Base-by-base conservation (phyloP, 2,888 invertebrate genomes). In the Piscicola geometra region DNA sequence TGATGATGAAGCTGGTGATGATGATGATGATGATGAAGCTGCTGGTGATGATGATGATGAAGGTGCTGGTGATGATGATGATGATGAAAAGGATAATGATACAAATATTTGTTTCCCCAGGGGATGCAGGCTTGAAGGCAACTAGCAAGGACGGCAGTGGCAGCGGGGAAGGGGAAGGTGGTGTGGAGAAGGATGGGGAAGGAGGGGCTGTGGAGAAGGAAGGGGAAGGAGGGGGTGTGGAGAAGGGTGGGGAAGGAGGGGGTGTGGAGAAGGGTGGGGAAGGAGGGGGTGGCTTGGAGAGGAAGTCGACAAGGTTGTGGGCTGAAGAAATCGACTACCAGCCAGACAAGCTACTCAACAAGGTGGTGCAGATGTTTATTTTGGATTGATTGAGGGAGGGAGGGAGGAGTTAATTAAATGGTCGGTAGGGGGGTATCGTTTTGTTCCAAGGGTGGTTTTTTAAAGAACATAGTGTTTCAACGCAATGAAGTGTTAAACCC, bases 11-110 rank as follows among this genome's bases (percentile, higher is more conserved):
- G 18, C 5, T 9, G 41, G 15, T 9, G 41, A 41, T 9, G 96
- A 96, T 85, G 93, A 94, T 0, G 97, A 98, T 86, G 91, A 98
- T 83, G 98, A 98, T 85, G 97, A 99, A 1, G 96, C 97, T 18
- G 98, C 99, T 0, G 98, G 99, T 83, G 91, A 93, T 0, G 94
- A 92, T 30, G 97, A 98, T 87, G 95, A 96, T 9, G 97, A 97
- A 86, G 91, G 92, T 3, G 89, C 90, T 30, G 91, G 91, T 80
- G 87, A 88, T 66, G 75, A 52, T 67, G 47, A 70, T 28, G 33
- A 70, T 21, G 33, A 33, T 70, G 18, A 41, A 41, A 15, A 41
- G 15, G 41, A 41, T 9, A 15, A 41, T n/a, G n/a, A n/a, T n/a
- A n/a, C n/a, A n/a, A n/a, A n/a, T n/a, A n/a, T n/a, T n/a, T n/a